phyloP scores from a whole-genome alignment of 2,888 invertebrate species.

The Sarcophaga variegata region DNA sequence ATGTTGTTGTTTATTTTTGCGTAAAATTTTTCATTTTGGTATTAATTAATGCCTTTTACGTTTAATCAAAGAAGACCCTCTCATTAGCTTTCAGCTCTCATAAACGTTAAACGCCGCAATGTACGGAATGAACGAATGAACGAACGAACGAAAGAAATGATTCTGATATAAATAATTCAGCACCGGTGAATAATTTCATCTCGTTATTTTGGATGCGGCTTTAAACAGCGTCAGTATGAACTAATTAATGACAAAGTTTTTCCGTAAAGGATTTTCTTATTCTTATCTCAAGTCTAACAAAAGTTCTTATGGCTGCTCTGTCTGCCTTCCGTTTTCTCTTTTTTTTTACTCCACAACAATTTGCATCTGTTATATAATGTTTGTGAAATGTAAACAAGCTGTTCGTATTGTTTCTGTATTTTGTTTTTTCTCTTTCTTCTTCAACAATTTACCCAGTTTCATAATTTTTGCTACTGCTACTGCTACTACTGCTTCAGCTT shows the following conservation, averaged over 20 bases:
- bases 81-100: slow-evolving; percentile 15
- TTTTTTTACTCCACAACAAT: not conserved
- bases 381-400: slow-evolving; percentile 57
- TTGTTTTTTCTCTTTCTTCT: not conserved
- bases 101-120: no score
- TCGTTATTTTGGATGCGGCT: slow-evolving; percentile 41
- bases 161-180: slow-evolving; percentile 22
- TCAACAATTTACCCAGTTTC: not conserved
- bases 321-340: not conserved
- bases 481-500: no score
- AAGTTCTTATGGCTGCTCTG: not conserved
- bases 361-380: slow-evolving; percentile 30
- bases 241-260: slow-evolving; percentile 62
- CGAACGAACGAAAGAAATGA: not conserved
- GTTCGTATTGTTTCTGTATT: slow-evolving; percentile 18
- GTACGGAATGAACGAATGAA: no score
- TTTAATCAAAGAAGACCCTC: slow-evolving; percentile 8
- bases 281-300: slow-evolving; percentile 52
- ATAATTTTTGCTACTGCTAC: not conserved
- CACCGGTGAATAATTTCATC: slow-evolving; percentile 37
- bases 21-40: not conserved
- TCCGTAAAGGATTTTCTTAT: slow-evolving; percentile 59
- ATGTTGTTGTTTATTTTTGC: not conserved
- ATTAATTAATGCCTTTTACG: not conserved
- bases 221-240: slow-evolving; percentile 53